A percentile compares a stretch with the other conserved stretches of the same genome.
Conservation (phyloP, 1,140 invertebrate genomes). For the Drosophila kepulauana region DNA sequence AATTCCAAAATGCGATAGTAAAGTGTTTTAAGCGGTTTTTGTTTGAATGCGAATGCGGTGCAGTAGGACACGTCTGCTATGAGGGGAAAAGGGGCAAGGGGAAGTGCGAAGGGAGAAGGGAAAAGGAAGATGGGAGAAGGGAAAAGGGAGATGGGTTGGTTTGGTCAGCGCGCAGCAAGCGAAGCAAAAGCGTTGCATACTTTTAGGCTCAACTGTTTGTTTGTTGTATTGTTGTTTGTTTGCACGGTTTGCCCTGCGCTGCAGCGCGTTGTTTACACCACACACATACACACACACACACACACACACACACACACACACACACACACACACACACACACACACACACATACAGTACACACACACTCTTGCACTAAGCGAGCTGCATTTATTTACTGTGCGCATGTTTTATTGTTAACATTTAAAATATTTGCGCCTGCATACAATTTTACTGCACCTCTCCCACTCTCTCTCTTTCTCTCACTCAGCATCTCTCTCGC, state of each 20-base stretch:
- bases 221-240: slow-evolving; percentile 28
- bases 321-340: slow-evolving; percentile 2
- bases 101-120: neutral
- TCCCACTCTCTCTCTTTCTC: neutral
- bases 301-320: slow-evolving; percentile 7
- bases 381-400: slow-evolving; percentile 72
- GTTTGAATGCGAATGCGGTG: slow-evolving; percentile 65
- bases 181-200: slow-evolving; percentile 66
- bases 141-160: neutral
- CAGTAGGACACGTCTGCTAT: neutral
- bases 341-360: slow-evolving; percentile 11
- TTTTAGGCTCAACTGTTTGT: slow-evolving; percentile 65
- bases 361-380: slow-evolving; percentile 6
- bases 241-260: slow-evolving; percentile 40
- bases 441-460: slow-evolving; percentile 55
- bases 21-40: slow-evolving; percentile 83
- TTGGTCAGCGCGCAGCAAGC: slow-evolving; percentile 20
- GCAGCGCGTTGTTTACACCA: slow-evolving; percentile 37
- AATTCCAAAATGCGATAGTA: slow-evolving; percentile 83
- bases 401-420: slow-evolving; percentile 78
- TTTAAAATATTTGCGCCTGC: slow-evolving; percentile 79
- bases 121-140: neutral
- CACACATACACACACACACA: slow-evolving; percentile 28
- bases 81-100: neutral
- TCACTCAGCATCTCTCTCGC: neutral